Evolutionary conservation across 2,888 invertebrate species (phyloP).

Genomic region (Cryptocheilus praepositus): DNA sequence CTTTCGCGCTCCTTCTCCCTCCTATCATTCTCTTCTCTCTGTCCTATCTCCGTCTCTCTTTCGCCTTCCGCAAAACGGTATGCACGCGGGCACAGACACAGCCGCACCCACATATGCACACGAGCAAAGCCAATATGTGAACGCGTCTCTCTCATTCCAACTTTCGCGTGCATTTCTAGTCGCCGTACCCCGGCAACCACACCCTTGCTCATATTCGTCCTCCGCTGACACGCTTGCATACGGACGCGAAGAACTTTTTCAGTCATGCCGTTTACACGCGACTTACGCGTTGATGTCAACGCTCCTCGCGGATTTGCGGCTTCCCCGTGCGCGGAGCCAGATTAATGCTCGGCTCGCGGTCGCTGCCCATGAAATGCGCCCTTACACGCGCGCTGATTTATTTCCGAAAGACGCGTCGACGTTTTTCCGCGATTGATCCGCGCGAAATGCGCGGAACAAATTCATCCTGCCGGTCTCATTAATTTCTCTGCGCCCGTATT

Average conservation of each 20-base stretch:
- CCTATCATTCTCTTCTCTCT: neutral
- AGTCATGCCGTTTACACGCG: conserved; percentile 39
- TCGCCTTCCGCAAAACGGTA: neutral
- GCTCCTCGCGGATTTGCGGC: conserved; percentile 9
- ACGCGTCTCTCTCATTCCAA: conserved; percentile 10
- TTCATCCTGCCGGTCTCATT: neutral
- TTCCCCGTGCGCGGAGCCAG: conserved; percentile 11
- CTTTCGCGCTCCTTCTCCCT: conserved; percentile 37
- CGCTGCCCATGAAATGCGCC: no score
- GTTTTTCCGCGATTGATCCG: neutral
- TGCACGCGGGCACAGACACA: conserved; percentile 11
- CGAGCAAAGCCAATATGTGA: neutral
- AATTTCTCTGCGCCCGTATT: neutral
- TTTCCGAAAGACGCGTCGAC: neutral
- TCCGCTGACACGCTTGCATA: conserved; percentile 15
- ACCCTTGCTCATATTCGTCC: no score
- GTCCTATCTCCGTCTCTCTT: conserved; percentile 2
- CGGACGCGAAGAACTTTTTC: conserved; percentile 32
- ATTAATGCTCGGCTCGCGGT: no score
- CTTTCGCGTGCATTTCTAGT: neutral
- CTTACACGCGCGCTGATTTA: conserved; percentile 2
- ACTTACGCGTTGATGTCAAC: conserved; percentile 41
- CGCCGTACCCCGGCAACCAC: no score
- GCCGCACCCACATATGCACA: neutral
- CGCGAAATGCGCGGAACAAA: neutral